Conservation (phyloP, 1,140 invertebrate species). For the Hermetia illucens region DNA sequence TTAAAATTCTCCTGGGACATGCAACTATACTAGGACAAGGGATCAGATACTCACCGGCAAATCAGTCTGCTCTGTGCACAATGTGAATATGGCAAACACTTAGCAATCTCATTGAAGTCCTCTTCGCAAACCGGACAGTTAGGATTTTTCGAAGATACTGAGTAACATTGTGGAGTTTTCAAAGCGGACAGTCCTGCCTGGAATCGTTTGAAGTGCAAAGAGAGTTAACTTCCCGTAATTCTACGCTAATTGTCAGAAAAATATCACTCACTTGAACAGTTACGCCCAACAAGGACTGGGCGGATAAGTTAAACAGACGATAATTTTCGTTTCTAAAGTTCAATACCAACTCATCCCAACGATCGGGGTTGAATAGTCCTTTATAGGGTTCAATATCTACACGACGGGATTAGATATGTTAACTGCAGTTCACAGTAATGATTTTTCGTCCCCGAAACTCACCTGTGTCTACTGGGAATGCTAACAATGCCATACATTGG, state of each 20-base stretch:
- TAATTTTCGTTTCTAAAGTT: constrained; percentile 92
- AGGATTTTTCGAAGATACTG: constrained; percentile 47
- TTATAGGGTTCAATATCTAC: constrained; percentile 41
- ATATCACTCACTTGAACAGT: constrained; percentile 45
- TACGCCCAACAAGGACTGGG: constrained; percentile 82
- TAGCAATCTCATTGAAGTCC: constrained; percentile 75
- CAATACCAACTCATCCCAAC: constrained; percentile 72
- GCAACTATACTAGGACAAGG: no score
- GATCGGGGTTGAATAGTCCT: constrained; percentile 34
- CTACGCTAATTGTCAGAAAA: no score
- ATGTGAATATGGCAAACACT: constrained; percentile 83
- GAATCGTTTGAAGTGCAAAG: no score
- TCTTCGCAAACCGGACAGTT: constrained; percentile 90
- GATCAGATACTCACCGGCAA: constrained; percentile 17
- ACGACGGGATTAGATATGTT: constrained; percentile 5
- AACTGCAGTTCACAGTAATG: background rate
- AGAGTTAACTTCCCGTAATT: no score
- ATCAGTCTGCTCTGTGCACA: constrained; percentile 90
- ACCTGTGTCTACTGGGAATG: constrained; percentile 73
- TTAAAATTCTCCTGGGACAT: no score
- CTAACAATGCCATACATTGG: constrained; percentile 87
- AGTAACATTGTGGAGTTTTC: constrained; percentile 84
- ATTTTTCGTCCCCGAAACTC: constrained; percentile 6
- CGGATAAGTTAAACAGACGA: constrained; percentile 82
- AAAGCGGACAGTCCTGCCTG: constrained; percentile 83